These are phyloP conservation scores for Merops nubicus DNA, from an alignment of 2,113 vertebrate species.

Conservation along the genomic window DNA sequence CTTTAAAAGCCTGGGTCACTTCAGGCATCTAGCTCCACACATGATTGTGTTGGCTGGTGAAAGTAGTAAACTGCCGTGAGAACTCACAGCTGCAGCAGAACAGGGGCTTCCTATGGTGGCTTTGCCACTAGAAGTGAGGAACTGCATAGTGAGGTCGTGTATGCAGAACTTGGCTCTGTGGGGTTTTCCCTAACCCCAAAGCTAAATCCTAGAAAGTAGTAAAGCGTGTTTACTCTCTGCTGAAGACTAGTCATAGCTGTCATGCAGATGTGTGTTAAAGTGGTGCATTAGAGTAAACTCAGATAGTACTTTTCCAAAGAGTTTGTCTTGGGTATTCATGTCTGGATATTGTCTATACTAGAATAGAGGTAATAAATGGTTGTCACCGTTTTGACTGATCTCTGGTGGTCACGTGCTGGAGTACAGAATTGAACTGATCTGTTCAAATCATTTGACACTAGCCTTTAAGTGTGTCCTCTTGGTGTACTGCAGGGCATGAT, in stretches of 20 bases:
- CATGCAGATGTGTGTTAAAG: not conserved
- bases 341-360: not conserved
- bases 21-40: not conserved
- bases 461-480: accelerated
- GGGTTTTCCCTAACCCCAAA: not conserved
- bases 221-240: not conserved
- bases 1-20: accelerated
- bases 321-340: not conserved
- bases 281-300: not conserved
- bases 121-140: not conserved
- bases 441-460: not conserved
- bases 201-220: not conserved
- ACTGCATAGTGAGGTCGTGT: not conserved
- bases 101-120: not conserved
- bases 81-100: not conserved
- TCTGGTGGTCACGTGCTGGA: not conserved
- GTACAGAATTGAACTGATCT: not conserved
- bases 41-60: not conserved
- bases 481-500: accelerated
- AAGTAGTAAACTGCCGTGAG: not conserved
- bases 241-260: not conserved
- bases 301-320: not conserved
- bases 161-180: not conserved
- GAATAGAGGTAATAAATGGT: not conserved
- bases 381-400: not conserved